These are phyloP conservation scores for Sialis fuliginosa DNA, from an alignment of 2,888 invertebrate species.

Conservation along the genomic window DNA sequence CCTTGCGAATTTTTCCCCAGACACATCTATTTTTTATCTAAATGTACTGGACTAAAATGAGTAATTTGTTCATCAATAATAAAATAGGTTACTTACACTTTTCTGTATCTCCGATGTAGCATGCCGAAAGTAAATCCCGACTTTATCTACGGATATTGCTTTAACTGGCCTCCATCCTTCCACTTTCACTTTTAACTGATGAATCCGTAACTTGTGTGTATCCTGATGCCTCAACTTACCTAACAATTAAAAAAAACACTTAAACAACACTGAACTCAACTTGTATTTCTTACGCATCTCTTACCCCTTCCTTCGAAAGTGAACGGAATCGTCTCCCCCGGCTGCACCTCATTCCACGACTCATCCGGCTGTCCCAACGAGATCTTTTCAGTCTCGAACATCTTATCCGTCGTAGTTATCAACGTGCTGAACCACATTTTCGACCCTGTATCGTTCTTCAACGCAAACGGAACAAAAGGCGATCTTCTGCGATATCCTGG, in stretches of 20 bases:
- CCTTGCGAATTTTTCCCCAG: no score
- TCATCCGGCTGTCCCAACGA: slow-evolving; percentile 19
- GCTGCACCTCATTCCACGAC: slow-evolving; percentile 54
- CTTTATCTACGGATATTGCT: slow-evolving; percentile 89
- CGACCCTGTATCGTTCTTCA: slow-evolving; percentile 84
- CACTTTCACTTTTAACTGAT: slow-evolving; percentile 76
- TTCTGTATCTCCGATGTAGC: slow-evolving; percentile 27
- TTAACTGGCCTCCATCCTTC: slow-evolving; percentile 77
- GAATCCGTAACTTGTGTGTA: slow-evolving; percentile 59
- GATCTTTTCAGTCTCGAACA: slow-evolving; percentile 13
- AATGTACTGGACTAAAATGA: no score
- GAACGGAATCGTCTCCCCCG: slow-evolving; percentile 67
- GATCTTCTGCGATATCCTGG: slow-evolving; percentile 53
- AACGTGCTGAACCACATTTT: slow-evolving; percentile 72
- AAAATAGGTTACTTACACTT: slow-evolving; percentile 14
- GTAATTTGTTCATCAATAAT: background rate
- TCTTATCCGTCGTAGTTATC: slow-evolving; percentile 42
- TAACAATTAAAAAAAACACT: slow-evolving; percentile 8
- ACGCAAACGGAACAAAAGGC: slow-evolving; percentile 88
- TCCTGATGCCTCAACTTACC: slow-evolving; percentile 50
- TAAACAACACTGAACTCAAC: no score
- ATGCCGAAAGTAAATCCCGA: slow-evolving; percentile 82
- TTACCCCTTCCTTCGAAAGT: slow-evolving; percentile 60
- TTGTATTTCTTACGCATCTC: background rate
- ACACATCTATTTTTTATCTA: no score